Percentiles rank a stretch among this genome's conserved stretches.
phyloP scores from a whole-genome alignment of 2,888 invertebrate genomes.

The Glaucopsyche alexis region DNA sequence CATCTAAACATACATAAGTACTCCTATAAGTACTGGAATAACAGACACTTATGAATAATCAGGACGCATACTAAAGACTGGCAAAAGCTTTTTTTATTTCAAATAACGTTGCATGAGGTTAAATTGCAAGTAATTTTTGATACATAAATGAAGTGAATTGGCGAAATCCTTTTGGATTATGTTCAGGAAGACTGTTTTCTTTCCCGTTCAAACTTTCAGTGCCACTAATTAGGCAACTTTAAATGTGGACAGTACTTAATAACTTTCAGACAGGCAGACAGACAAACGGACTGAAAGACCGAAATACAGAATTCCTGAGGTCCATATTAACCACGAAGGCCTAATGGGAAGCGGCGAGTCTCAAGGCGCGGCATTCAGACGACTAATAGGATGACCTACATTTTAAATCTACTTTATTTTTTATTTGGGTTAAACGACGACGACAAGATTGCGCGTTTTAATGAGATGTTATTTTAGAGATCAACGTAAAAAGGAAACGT shows the following conservation, averaged over 20 bases:
- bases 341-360: slow-evolving; percentile 4
- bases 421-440: slow-evolving; percentile 15
- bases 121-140: not conserved
- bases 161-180: not conserved
- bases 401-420: slow-evolving; percentile 16
- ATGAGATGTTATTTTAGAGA: slow-evolving; percentile 9
- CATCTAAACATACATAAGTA: not conserved
- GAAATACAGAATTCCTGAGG: not conserved
- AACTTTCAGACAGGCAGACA: not conserved
- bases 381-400: slow-evolving; percentile 15
- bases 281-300: not conserved
- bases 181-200: not conserved
- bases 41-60: not conserved
- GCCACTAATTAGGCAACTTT: not conserved
- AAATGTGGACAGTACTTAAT: not conserved
- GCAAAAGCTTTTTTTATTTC: not conserved
- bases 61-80: not conserved
- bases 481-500: slow-evolving; percentile 7
- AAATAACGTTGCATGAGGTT: not conserved
- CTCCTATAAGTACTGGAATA: not conserved
- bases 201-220: not conserved
- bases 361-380: slow-evolving; percentile 10
- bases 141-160: not conserved
- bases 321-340: not conserved
- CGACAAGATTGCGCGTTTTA: slow-evolving; percentile 16